phyloP scores from a whole-genome alignment of 2,113 vertebrate species.

The Cyprinus carpio region DNA sequence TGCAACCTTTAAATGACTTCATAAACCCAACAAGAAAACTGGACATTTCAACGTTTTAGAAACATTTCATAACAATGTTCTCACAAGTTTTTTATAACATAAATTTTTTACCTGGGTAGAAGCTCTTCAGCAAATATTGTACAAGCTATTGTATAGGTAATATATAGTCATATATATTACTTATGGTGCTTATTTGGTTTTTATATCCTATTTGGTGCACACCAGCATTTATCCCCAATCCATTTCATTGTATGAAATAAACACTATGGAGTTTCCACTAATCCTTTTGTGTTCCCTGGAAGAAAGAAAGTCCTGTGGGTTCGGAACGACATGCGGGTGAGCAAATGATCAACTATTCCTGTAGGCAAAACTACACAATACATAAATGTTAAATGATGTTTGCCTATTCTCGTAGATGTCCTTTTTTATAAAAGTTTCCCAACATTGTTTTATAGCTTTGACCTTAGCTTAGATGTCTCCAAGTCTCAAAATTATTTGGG shows the following conservation, averaged over 20 bases:
- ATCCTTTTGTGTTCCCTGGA: not conserved
- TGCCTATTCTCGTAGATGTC: not conserved
- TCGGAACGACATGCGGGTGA: not conserved
- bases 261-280: not conserved
- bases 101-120: too few species aligned
- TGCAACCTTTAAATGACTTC: too few species aligned
- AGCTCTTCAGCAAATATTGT: too few species aligned
- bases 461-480: conserved; percentile 1
- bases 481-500: not conserved
- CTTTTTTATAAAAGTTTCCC: not conserved
- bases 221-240: not conserved
- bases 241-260: not conserved
- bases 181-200: not conserved
- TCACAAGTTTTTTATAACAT: too few species aligned
- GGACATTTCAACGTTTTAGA: too few species aligned
- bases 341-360: not conserved
- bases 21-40: too few species aligned
- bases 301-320: not conserved
- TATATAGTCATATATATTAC: not conserved
- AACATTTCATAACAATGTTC: too few species aligned
- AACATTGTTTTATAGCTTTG: not conserved
- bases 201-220: not conserved
- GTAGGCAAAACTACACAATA: not conserved
- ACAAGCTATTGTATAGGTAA: too few species aligned
- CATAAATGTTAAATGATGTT: not conserved